Base-by-base conservation (phyloP, 2,888 invertebrate genomes). In the Mamestra brassicae region DNA sequence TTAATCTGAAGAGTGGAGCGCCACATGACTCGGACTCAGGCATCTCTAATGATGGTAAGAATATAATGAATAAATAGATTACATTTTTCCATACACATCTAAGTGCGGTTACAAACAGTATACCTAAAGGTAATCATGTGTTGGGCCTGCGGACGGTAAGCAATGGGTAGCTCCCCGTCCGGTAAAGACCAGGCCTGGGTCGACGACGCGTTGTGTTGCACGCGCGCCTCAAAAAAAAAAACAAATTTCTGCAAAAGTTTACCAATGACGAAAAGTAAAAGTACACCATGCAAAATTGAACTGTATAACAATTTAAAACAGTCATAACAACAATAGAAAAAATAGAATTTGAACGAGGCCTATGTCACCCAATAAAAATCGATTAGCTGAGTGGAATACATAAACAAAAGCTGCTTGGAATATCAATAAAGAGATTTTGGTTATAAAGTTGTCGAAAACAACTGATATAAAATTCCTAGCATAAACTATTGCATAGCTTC, bases 11-110 rank as follows among this genome's bases (percentile, higher is more conserved):
- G 79, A 89, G 86, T 88, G 95, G 94, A 72, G 91, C 87, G 38
- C 95, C 95, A 34, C 95, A 94, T 82, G 96, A 96, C 84, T 96
- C 96, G 0, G 96, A 96, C 81, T 96, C 96, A 0, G 96, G 96
- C 71, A 96, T 96, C 88, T 96, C 96, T 63, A 92, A 91, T 78
- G 96, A 96, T 90, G 96, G 96, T 96, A 90, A 92, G 91, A 68
- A 45, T 47, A 11, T 42, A 6, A 47, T 15, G 13, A 36, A 50
- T 50, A n/a, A 26, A 54, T 11, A 54, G 7, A n/a, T 54, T 54
- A 3, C 52, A 3, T n/a, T 54, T 54, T 54, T 3, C 52, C n/a
- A 54, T n/a, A 54, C 54, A 54, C 2, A 54, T 54, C n/a, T 54
- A 47, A 47, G 13, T 47, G 11, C 47, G 6, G 2, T 45, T 45